These are phyloP conservation scores for Argyrosomus regius DNA, from an alignment of 2,797 vertebrate species.

Conservation along the genomic window DNA sequence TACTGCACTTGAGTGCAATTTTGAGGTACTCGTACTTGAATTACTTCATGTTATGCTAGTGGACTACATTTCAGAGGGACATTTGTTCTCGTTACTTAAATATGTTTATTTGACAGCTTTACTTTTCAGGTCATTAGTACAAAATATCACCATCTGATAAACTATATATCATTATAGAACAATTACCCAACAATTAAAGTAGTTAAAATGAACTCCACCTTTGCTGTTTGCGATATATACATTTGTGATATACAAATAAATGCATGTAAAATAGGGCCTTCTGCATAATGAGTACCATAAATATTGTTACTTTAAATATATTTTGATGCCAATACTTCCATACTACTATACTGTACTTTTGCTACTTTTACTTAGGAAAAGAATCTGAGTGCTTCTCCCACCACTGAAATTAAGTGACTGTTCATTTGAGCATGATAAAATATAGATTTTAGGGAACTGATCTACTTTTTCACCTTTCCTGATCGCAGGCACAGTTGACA, in stretches of 20 bases:
- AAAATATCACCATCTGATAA: neutral
- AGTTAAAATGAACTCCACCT: neutral
- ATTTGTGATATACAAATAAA: neutral
- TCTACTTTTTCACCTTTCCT: neutral
- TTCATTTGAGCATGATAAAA: neutral
- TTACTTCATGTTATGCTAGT: neutral
- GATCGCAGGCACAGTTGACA: slow-evolving; percentile 89
- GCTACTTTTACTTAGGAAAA: neutral
- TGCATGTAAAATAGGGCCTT: neutral
- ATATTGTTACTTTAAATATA: neutral
- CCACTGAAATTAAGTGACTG: neutral
- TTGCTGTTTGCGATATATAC: neutral
- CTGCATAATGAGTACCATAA: neutral
- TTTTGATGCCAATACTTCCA: neutral
- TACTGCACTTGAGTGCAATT: too few relatives aligned
- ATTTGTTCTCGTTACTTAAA: too few relatives aligned
- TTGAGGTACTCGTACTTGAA: neutral
- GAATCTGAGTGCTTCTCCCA: too few relatives aligned
- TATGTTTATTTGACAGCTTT: neutral
- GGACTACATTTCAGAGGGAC: neutral
- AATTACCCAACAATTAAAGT: neutral
- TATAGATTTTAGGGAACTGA: neutral
- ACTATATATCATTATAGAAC: neutral
- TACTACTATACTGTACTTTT: neutral
- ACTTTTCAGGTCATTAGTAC: neutral